phyloP scores from a whole-genome alignment of 2,113 vertebrate species.

The Phocoena phocoena region DNA sequence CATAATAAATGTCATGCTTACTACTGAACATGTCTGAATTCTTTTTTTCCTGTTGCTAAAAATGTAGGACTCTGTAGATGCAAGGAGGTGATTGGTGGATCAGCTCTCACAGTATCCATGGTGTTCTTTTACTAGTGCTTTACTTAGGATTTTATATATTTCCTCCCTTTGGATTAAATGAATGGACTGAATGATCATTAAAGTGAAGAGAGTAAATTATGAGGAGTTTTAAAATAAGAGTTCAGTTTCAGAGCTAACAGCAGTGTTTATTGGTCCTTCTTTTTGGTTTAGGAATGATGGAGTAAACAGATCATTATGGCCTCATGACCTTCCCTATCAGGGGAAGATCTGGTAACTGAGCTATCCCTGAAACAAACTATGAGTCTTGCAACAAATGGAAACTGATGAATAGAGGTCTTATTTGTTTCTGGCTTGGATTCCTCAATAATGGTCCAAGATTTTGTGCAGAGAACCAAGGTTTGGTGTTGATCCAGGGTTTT shows the following conservation, averaged over 20 bases:
- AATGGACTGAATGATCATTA: background rate
- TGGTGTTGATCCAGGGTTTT: background rate
- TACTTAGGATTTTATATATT: background rate
- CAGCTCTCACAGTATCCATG: background rate
- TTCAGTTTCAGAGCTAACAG: background rate
- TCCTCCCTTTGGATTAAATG: background rate
- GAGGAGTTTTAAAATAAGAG: background rate
- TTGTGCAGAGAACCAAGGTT: background rate
- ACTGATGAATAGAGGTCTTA: background rate
- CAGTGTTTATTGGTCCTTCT: background rate
- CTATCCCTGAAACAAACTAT: background rate
- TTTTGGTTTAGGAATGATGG: background rate
- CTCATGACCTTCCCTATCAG: background rate
- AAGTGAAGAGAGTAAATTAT: background rate
- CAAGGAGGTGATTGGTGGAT: background rate
- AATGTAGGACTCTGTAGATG: background rate
- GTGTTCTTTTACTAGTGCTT: background rate
- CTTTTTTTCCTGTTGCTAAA: background rate
- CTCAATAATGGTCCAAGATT: background rate
- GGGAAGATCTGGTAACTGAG: background rate
- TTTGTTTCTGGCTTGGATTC: background rate
- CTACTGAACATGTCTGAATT: background rate
- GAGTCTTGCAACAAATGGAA: background rate
- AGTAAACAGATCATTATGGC: background rate
- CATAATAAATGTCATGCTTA: background rate